A percentile compares a stretch with the other conserved stretches of the same genome.
These are phyloP conservation scores for Atethmia centrago DNA, from an alignment of 2,888 invertebrate species.

Conservation along the genomic window DNA sequence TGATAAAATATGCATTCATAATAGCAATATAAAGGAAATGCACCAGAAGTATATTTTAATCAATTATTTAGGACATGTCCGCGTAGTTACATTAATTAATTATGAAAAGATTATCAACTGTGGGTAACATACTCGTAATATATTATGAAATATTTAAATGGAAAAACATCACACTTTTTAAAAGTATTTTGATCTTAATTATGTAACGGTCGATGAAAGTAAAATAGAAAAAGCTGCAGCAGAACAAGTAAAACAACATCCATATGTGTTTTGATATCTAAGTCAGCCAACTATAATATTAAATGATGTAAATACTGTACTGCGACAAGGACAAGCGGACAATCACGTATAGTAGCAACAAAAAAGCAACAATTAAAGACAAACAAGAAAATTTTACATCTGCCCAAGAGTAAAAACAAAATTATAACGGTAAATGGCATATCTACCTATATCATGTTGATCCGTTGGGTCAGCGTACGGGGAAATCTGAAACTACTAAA, in stretches of 20 bases:
- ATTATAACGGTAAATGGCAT: not conserved
- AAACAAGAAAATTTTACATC: not conserved
- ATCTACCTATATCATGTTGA: not conserved
- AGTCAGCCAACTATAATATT: slow-evolving; percentile 10
- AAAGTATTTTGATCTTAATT: not conserved
- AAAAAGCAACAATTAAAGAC: not conserved
- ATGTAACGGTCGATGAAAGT: slow-evolving; percentile 21
- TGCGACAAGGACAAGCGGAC: slow-evolving; percentile 16
- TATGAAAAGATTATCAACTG: not conserved
- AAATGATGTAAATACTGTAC: not conserved
- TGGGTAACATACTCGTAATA: not conserved
- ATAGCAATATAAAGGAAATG: not conserved
- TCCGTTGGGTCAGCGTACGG: not conserved
- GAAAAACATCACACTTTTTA: not conserved
- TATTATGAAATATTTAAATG: slow-evolving; percentile 1
- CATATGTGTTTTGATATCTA: slow-evolving; percentile 16
- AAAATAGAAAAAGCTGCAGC: slow-evolving; percentile 8
- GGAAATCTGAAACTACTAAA: not conserved
- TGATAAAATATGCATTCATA: not conserved
- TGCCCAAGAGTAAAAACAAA: not conserved
- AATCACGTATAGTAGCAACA: not conserved
- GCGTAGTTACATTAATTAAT: not conserved
- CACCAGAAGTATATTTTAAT: slow-evolving; percentile 11
- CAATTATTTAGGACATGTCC: not conserved
- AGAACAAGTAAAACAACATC: not conserved